Evolutionary conservation across 2,113 vertebrate genomes (phyloP).

Genomic region (Eptesicus fuscus): DNA sequence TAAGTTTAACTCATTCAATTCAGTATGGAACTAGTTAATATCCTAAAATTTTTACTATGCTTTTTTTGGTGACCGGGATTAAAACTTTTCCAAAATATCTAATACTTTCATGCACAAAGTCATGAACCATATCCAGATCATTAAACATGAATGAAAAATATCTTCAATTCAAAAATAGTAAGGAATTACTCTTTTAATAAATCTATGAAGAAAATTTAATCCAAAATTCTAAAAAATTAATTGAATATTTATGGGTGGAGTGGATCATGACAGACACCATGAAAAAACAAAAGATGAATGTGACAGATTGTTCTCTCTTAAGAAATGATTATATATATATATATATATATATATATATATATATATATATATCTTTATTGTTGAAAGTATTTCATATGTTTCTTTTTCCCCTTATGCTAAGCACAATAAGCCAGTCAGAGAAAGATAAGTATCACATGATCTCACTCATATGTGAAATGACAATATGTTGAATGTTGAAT

Average conservation of each 20-base stretch:
- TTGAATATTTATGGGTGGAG: not conserved
- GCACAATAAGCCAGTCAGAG: too few relatives aligned
- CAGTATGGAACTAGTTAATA: not conserved
- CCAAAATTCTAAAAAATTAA: not conserved
- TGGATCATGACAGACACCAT: not conserved
- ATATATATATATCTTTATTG: too few relatives aligned
- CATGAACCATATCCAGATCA: not conserved
- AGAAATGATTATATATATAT: not conserved
- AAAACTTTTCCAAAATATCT: not conserved
- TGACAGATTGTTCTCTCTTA: not conserved
- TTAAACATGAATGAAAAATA: not conserved
- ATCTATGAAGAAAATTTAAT: not conserved
- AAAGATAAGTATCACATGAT: too few relatives aligned
- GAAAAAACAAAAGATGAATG: not conserved
- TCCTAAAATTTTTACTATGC: not conserved
- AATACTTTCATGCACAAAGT: not conserved
- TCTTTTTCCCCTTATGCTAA: too few relatives aligned
- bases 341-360: too few relatives aligned
- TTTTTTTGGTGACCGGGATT: not conserved
- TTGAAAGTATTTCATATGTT: too few relatives aligned
- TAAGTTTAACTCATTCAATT: constrained; percentile 32
- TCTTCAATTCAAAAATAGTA: not conserved
- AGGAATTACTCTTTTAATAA: not conserved
- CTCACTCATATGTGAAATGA: too few relatives aligned
- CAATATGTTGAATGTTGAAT: not conserved